phyloP scores from a whole-genome alignment of 2,888 invertebrate genomes.

The Actias luna region DNA sequence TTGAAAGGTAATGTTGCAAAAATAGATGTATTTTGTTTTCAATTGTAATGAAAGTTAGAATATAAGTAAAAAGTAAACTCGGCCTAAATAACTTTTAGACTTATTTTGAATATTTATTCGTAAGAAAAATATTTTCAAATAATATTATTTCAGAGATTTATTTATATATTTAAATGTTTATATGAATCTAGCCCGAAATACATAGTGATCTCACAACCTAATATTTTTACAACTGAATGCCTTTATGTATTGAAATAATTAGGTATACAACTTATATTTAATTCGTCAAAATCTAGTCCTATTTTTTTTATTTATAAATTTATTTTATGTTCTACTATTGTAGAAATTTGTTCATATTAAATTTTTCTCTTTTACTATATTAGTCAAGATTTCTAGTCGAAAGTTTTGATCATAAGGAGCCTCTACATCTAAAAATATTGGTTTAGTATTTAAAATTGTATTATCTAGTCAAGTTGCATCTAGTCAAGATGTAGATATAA shows the following conservation, averaged over 20 bases:
- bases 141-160: neutral
- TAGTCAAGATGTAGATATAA: neutral
- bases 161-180: neutral
- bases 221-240: neutral
- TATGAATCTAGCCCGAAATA: neutral
- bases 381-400: conserved; percentile 1
- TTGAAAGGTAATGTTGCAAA: too few species aligned
- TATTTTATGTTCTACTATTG: neutral
- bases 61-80: neutral
- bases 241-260: neutral
- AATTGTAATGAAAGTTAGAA: neutral
- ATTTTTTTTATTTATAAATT: neutral
- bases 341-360: neutral
- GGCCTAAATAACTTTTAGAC: neutral
- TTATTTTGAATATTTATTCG: neutral
- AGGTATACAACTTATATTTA: neutral
- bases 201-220: neutral
- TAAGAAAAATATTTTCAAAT: neutral
- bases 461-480: neutral
- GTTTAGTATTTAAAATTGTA: neutral
- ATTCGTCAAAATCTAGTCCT: neutral
- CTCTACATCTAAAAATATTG: neutral
- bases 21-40: too few species aligned
- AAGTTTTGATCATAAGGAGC: neutral
- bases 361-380: neutral